A percentile compares a stretch with the other conserved stretches of the same genome.
Evolutionary conservation across 92 coral and sea anemone genomes (phyloP).

Genomic region (Scolanthus callimorphus): DNA sequence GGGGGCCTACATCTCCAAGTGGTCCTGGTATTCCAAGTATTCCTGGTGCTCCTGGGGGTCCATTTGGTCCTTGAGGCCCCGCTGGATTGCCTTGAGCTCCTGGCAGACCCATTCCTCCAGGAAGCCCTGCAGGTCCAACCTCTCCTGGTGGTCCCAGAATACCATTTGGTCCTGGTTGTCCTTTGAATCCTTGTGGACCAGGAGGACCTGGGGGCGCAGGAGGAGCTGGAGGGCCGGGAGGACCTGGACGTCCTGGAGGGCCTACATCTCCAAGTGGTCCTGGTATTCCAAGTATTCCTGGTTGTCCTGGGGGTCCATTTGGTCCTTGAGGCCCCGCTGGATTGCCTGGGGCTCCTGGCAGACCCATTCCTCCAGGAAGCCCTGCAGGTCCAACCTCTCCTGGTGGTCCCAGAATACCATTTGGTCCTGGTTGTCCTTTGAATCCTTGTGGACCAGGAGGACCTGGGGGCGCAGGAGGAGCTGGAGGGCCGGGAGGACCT

Average conservation of each 20-base stretch:
- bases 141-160: constrained; percentile 75
- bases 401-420: constrained; percentile 80
- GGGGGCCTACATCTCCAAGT: constrained; percentile 34
- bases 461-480: constrained; percentile 57
- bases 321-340: constrained; percentile 60
- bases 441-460: constrained; percentile 82
- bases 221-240: constrained; percentile 78
- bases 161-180: constrained; percentile 78
- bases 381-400: constrained; percentile 63
- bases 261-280: constrained; percentile 69
- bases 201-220: constrained; percentile 71
- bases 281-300: constrained; percentile 44
- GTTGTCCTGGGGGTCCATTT: constrained; percentile 64
- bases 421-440: constrained; percentile 75
- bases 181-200: constrained; percentile 61
- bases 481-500: constrained; percentile 78
- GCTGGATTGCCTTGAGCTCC: constrained; percentile 32
- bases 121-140: constrained; percentile 61
- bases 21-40: constrained; percentile 41
- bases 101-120: constrained; percentile 44
- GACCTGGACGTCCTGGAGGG: constrained; percentile 63
- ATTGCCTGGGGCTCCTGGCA: constrained; percentile 17
- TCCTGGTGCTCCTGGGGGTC: constrained; percentile 66
- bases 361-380: constrained; percentile 37
- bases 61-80: constrained; percentile 45